Base-by-base conservation (phyloP, 2,113 vertebrate species). In the Tonatia bakeri region DNA sequence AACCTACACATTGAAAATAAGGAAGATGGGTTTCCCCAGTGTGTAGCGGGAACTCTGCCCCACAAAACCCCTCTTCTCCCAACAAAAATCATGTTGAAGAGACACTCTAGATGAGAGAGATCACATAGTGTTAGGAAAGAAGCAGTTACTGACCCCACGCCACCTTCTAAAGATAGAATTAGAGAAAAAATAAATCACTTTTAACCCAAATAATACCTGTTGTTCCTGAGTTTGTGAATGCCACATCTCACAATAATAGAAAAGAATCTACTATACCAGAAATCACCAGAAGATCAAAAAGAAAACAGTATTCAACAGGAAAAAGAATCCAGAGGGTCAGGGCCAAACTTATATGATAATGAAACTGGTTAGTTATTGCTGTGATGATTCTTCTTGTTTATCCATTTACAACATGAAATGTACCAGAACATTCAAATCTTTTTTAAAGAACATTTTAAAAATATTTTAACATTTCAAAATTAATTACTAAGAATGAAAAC, bases 121-220 rank as follows among this genome's bases (percentile, higher is more conserved):
- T 3, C 76, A 87, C 22, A 0, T 38, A 40, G 22, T 43, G 40
- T 75, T 47, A 87, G 72, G 16, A 73, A 77, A 88, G 45, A 85
- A 82, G 75, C 50, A 33, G 38, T 75, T 43, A 52, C 22, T 52
- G 36, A 75, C 36, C 3, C 9, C 31, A 50, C 31, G 38, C 9
- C 14, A 45, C 28, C 36, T 95, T 87, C 75, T 90, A 56, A 76
- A 96, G 94, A 61, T 50, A 87, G 65, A 91, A 67, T 43, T 80
- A 93, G 24, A 59, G 40, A 65, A 96, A 47, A 95, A 77, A 92
- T 59, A 75, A 70, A 86, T 75, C 86, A 94, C 14, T 36, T 87
- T 31, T 69, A 91, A 87, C 75, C 47, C 43, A 86, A 94, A 77
- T 79, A 94, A 92, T 52, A 40, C 16, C 76, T 31, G 0, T 54